A percentile compares a stretch with the other conserved stretches of the same genome.
These are phyloP conservation scores for Epizoanthus ramosus DNA, from an alignment of 92 coral and sea anemone genomes.

Conservation along the genomic window DNA sequence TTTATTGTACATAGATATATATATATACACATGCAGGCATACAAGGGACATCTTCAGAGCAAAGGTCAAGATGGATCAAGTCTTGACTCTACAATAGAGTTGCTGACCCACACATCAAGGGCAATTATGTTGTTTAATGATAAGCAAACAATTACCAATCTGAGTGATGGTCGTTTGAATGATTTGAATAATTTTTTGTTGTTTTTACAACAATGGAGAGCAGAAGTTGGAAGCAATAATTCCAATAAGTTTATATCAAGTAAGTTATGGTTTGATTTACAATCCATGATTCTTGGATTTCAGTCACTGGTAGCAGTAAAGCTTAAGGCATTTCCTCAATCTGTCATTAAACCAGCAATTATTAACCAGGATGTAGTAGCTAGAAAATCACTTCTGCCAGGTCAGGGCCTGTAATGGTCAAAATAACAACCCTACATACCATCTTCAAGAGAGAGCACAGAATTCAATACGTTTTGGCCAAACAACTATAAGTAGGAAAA, in stretches of 20 bases:
- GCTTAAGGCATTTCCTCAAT: constrained; percentile 23
- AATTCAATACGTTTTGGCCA: constrained; percentile 62
- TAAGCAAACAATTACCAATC: constrained; percentile 29
- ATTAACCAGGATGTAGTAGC: constrained; percentile 58
- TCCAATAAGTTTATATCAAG: constrained; percentile 46
- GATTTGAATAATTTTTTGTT: constrained; percentile 28
- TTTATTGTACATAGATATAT: too few species aligned
- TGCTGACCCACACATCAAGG: constrained; percentile 47
- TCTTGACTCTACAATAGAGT: constrained; percentile 37
- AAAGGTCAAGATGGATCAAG: constrained; percentile 52
- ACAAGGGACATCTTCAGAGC: constrained; percentile 41
- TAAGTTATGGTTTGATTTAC: constrained; percentile 59
- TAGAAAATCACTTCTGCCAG: too few species aligned
- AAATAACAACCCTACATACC: too few species aligned
- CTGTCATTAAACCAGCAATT: constrained; percentile 59
- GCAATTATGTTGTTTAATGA: constrained; percentile 48
- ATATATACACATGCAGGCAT: constrained; percentile 42
- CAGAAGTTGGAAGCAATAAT: constrained; percentile 24
- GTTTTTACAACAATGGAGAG: constrained; percentile 43
- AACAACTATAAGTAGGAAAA: constrained; percentile 58
- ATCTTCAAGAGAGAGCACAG: constrained; percentile 49
- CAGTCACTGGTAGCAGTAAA: constrained; percentile 37
- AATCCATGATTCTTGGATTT: too few species aligned
- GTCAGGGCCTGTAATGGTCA: too few species aligned
- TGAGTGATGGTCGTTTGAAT: constrained; percentile 34